Evolutionary conservation across 2,888 invertebrate genomes (phyloP), one percentile per base, ranked within the genome.

Genomic region (Cosmia trapezina): DNA sequence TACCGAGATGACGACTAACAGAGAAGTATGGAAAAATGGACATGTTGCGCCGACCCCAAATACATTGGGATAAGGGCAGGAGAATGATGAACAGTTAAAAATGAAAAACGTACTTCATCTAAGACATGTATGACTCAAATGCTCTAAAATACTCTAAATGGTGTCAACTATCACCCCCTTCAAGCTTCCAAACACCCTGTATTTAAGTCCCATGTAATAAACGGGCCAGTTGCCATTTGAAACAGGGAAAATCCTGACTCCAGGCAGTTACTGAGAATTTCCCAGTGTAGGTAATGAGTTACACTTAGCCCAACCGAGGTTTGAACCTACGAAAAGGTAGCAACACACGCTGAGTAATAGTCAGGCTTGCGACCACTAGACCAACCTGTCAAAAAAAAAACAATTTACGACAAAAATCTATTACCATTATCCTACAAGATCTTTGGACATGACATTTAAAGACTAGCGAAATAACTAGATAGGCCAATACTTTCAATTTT

Each of bases 401-500:
- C 41, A 53, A 41, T 49, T 28, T 56, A 71, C 22, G 57, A 51
- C 45, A 56, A 76, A 65, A 72, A 60, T 28, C 77, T 63, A 81
- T 81, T 81, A 79, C 22, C 33, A 56, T 53, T 73, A 80, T 78
- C 82, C 43, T n/a, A 11, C 1, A 54, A 82, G 65, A 79, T 79
- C 78, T 62, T 45, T 12, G 60, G 19, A 43, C 49, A 28, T 82
- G 79, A 51, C 80, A 79, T 83, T 76, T 63, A 61, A 67, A 76
- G 62, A 22, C 60, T 72, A 64, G 81, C 76, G 41, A 84, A 83
- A 78, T 69, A 33, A 45, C 33, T 3, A 71, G 76, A 82, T 80
- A 80, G 64, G 73, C 56, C 66, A 78, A 69, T 84, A 84, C 88
- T 87, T 86, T 86, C 84, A 87, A 84, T 88, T 88, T 87, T 87